These are phyloP conservation scores for Mythimna ferrago DNA, from an alignment of 2,888 invertebrate species.

Conservation along the genomic window DNA sequence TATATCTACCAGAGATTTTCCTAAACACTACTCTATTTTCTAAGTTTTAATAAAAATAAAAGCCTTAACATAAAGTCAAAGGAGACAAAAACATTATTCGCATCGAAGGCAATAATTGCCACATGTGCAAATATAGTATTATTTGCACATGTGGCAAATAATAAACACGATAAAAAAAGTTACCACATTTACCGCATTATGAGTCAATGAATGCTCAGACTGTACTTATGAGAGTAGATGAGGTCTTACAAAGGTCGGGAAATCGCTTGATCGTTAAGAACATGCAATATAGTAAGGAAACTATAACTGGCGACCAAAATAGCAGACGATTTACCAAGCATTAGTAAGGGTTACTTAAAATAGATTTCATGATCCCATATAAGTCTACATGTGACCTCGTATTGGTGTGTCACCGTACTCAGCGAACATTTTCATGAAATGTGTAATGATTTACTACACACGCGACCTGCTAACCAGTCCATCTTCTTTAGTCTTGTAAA, in stretches of 20 bases:
- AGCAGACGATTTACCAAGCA: constrained; percentile 17
- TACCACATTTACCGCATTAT: constrained; percentile 8
- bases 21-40: not conserved
- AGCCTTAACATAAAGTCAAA: not conserved
- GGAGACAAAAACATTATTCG: not conserved
- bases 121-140: no score
- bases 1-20: not conserved
- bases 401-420: constrained; percentile 33
- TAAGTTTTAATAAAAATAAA: no score
- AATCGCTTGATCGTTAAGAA: constrained; percentile 21
- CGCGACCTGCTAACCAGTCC: constrained; percentile 7
- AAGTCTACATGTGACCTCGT: constrained; percentile 43
- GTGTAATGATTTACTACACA: constrained; percentile 14
- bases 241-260: constrained; percentile 20
- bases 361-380: constrained; percentile 48
- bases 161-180: constrained; percentile 5
- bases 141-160: constrained; percentile 10
- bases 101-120: not conserved
- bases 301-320: not conserved
- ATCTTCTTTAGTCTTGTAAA: constrained; percentile 14
- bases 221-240: not conserved
- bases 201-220: constrained; percentile 2
- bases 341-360: constrained; percentile 29
- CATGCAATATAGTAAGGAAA: constrained; percentile 22
- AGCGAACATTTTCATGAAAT: constrained; percentile 26